Percentiles rank a stretch among this genome's conserved stretches.
Evolutionary conservation across 2,888 invertebrate species (phyloP).

Genomic region (Pemphredon lugubris): DNA sequence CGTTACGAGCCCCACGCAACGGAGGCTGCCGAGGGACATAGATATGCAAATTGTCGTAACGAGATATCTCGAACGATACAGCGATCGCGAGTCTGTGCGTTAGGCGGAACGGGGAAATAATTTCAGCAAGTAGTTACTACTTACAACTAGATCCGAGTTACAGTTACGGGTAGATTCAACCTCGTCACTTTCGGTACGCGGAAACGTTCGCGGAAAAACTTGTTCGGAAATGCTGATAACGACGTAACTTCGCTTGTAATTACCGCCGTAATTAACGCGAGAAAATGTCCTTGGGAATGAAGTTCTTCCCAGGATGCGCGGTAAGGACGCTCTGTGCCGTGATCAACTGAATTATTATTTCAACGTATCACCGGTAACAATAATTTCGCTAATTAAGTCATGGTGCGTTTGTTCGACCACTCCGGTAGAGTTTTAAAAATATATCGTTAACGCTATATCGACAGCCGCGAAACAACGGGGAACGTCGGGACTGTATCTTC

Average conservation of each 20-base stretch:
- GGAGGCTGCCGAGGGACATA: too few species aligned
- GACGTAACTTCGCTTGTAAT: constrained; percentile 22
- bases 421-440: constrained; percentile 7
- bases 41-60: too few species aligned
- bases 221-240: constrained; percentile 21
- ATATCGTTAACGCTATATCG: constrained; percentile 20
- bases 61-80: too few species aligned
- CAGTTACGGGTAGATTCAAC: too few species aligned
- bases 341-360: constrained; percentile 12
- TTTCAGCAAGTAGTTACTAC: too few species aligned
- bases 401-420: too few species aligned
- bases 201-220: constrained; percentile 17
- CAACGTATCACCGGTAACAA: constrained; percentile 5
- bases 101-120: too few species aligned
- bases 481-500: constrained; percentile 17
- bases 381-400: too few species aligned
- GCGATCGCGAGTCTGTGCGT: too few species aligned
- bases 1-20: not conserved
- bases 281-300: constrained; percentile 12
- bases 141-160: not conserved
- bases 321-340: not conserved
- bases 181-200: not conserved
- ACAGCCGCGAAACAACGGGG: constrained; percentile 23
- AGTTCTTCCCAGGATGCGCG: not conserved
- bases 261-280: constrained; percentile 35